phyloP scores from a whole-genome alignment of 2,113 vertebrate species.

The Electrona antarctica region DNA sequence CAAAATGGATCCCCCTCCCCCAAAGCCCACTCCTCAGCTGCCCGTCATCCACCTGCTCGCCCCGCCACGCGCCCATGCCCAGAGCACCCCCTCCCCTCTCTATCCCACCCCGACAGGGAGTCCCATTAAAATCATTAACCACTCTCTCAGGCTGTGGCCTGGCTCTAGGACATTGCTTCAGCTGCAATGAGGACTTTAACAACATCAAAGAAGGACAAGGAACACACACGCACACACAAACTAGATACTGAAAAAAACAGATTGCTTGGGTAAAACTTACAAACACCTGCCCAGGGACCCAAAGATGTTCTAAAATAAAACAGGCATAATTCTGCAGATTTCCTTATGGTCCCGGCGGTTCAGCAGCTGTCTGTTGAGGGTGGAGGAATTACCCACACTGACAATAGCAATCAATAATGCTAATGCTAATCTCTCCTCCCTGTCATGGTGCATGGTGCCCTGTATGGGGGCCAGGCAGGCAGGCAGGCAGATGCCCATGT shows the following conservation, averaged over 20 bases:
- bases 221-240: neutral
- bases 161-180: slow-evolving; percentile 49
- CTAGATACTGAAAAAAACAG: neutral
- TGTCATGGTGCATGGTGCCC: slow-evolving; percentile 12
- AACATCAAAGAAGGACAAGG: slow-evolving; percentile 30
- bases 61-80: slow-evolving; percentile 77
- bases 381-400: slow-evolving; percentile 48
- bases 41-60: slow-evolving; percentile 82
- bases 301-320: neutral
- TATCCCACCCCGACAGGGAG: slow-evolving; percentile 60
- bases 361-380: slow-evolving; percentile 25
- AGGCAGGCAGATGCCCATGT: slow-evolving; percentile 75
- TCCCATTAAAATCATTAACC: slow-evolving; percentile 77
- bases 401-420: slow-evolving; percentile 64
- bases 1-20: slow-evolving; percentile 72
- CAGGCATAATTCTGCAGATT: neutral
- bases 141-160: slow-evolving; percentile 61
- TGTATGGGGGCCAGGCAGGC: slow-evolving; percentile 60
- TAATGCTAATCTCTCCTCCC: slow-evolving; percentile 36
- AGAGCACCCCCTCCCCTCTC: slow-evolving; percentile 65
- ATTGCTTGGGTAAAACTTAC: neutral
- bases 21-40: slow-evolving; percentile 79
- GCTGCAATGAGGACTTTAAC: slow-evolving; percentile 49
- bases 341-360: neutral
- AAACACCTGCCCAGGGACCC: neutral